A percentile compares a stretch with the other conserved stretches of the same genome.
Evolutionary conservation across 2,888 invertebrate species (phyloP).

Genomic region (Acronicta leporina): DNA sequence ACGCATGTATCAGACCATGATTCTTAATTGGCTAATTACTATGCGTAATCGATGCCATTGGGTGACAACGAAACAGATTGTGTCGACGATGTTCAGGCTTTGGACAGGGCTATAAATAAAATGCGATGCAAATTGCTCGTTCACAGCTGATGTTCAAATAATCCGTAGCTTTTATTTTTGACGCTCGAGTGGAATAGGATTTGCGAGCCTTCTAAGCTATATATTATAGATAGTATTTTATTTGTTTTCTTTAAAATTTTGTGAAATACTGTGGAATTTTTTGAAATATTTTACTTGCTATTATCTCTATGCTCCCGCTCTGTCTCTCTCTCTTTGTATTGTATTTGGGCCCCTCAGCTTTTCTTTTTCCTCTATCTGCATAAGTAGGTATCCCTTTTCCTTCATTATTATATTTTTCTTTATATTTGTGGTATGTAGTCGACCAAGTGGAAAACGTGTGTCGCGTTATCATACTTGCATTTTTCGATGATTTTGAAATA

Average conservation of each 20-base stretch:
- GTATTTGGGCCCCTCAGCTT: too few relatives aligned
- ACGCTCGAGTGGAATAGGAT: conserved; percentile 10
- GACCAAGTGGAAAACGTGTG: too few relatives aligned
- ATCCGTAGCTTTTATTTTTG: conserved; percentile 27
- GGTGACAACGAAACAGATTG: conserved; percentile 4
- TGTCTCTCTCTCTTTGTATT: too few relatives aligned
- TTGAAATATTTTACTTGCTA: too few relatives aligned
- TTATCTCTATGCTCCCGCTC: too few relatives aligned
- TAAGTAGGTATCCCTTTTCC: too few relatives aligned
- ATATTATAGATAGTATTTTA: neutral
- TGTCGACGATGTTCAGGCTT: conserved; percentile 15
- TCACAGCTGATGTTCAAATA: conserved; percentile 18
- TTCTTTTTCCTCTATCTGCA: too few relatives aligned
- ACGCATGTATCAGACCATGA: neutral
- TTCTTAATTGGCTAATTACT: conserved; percentile 20
- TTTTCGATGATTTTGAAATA: too few relatives aligned
- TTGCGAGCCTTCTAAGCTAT: conserved; percentile 1
- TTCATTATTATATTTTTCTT: too few relatives aligned
- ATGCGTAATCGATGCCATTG: conserved; percentile 6
- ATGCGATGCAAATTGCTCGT: conserved; percentile 28
- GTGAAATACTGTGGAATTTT: too few relatives aligned
- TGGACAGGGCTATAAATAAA: conserved; percentile 21
- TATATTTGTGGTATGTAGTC: too few relatives aligned
- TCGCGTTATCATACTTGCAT: too few relatives aligned
- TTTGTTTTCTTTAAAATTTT: neutral